A percentile compares a stretch with the other conserved stretches of the same genome.
These are phyloP conservation scores for Hartigia nigra DNA, from an alignment of 2,888 invertebrate species.

Conservation along the genomic window DNA sequence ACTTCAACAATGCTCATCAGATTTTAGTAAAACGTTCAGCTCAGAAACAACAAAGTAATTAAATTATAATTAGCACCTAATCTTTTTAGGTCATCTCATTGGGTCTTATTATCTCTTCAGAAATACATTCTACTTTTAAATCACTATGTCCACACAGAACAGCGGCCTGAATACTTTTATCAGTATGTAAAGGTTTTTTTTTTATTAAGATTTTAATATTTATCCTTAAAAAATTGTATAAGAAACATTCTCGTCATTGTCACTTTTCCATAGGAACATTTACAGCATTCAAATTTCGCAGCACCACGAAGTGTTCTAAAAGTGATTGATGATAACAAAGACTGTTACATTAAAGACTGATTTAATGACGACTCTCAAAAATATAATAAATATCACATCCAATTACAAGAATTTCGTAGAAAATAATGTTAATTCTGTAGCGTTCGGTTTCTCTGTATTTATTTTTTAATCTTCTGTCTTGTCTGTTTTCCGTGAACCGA, in stretches of 20 bases:
- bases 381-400: neutral
- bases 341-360: neutral
- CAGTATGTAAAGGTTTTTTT: neutral
- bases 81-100: neutral
- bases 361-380: neutral
- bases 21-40: slow-evolving; percentile 20
- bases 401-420: neutral
- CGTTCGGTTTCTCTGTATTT: neutral
- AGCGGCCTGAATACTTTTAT: slow-evolving; percentile 7
- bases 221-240: no score
- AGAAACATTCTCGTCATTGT: no score
- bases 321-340: no score
- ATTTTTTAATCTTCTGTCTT: neutral
- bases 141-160: slow-evolving; percentile 16
- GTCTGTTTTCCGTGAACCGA: neutral
- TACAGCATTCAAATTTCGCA: no score
- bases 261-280: no score
- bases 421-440: neutral
- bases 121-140: slow-evolving; percentile 16
- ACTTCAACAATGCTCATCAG: slow-evolving; percentile 14
- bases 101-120: slow-evolving; percentile 8
- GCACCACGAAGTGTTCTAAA: no score
- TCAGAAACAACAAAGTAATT: slow-evolving; percentile 16
- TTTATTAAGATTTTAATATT: no score
- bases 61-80: neutral